phyloP scores from a whole-genome alignment of 53 echinoderm and acorn worm genomes.

The Hippasteria phrygiana region DNA sequence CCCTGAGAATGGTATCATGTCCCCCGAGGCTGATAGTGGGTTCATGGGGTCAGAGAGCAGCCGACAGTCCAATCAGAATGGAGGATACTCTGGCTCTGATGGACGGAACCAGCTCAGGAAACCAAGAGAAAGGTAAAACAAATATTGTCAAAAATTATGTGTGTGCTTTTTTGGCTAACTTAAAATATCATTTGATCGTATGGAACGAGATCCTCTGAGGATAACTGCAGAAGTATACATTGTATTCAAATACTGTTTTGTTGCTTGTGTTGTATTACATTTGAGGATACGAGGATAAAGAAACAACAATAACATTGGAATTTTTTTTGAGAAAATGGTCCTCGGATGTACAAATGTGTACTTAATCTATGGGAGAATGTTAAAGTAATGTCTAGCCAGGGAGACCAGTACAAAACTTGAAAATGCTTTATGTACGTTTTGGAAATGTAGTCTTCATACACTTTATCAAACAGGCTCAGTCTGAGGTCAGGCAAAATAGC shows the following conservation, averaged over 20 bases:
- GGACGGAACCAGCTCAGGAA: constrained; percentile 15
- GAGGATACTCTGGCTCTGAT: constrained; percentile 25
- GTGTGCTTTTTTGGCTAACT: neutral
- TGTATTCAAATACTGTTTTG: no score
- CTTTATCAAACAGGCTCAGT: constrained; percentile 32
- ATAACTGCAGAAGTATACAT: no score
- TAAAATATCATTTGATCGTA: neutral
- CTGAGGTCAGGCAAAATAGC: constrained; percentile 38
- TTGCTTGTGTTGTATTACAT: no score
- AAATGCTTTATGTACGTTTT: no score
- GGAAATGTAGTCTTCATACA: no score
- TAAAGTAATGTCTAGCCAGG: no score
- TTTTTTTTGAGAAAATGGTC: no score
- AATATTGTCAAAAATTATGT: neutral
- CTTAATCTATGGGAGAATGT: no score
- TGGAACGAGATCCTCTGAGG: neutral
- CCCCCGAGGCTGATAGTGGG: constrained; percentile 87
- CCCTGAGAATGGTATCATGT: constrained; percentile 10
- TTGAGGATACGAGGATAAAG: no score
- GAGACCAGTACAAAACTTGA: no score
- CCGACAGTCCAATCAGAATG: constrained; percentile 83
- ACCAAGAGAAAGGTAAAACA: constrained; percentile 9
- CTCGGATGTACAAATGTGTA: no score
- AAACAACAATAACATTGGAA: no score
- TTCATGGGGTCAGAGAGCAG: constrained; percentile 99